Evolutionary conservation across 2,888 invertebrate species (phyloP).

Genomic region (Epistrophe grossulariae): DNA sequence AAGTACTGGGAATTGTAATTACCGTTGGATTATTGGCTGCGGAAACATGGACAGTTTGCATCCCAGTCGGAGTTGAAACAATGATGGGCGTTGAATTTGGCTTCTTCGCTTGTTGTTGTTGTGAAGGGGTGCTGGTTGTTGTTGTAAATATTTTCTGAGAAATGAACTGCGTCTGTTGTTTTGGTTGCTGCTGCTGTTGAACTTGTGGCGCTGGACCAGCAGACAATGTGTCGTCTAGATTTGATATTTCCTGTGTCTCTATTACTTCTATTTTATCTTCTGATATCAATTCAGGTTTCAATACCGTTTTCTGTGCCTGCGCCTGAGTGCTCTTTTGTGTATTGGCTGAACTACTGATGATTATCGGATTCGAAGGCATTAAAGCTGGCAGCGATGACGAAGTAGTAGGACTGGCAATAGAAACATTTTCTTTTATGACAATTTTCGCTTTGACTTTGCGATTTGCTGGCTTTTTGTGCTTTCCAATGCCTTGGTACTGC

Average conservation of each 20-base stretch:
- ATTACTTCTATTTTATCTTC: slow-evolving; percentile 67
- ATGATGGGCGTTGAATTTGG: slow-evolving; percentile 80
- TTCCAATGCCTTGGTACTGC: slow-evolving; percentile 87
- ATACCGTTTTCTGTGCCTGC: slow-evolving; percentile 51
- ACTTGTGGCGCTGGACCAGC: slow-evolving; percentile 32
- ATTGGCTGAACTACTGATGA: slow-evolving; percentile 74
- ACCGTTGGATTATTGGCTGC: slow-evolving; percentile 77
- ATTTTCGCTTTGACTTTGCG: slow-evolving; percentile 78
- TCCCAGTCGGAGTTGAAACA: slow-evolving; percentile 81
- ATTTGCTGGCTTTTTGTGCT: slow-evolving; percentile 83
- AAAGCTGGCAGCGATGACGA: slow-evolving; percentile 79
- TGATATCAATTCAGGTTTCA: slow-evolving; percentile 56
- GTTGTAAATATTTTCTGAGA: slow-evolving; percentile 55
- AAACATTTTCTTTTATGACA: slow-evolving; percentile 48
- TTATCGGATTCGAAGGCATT: slow-evolving; percentile 79
- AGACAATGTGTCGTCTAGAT: slow-evolving; percentile 38
- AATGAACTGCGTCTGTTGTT: slow-evolving; percentile 45
- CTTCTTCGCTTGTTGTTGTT: slow-evolving; percentile 44
- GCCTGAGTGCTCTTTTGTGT: slow-evolving; percentile 40
- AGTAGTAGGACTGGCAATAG: slow-evolving; percentile 14
- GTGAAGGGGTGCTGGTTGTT: slow-evolving; percentile 6
- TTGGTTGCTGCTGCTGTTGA: slow-evolving; percentile 17
- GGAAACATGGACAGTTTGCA: slow-evolving; percentile 83
- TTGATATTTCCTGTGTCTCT: slow-evolving; percentile 61
- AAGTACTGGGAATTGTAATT: slow-evolving; percentile 59